Evolutionary conservation across 1,140 invertebrate species (phyloP).

Genomic region (Lucilia cuprina): DNA sequence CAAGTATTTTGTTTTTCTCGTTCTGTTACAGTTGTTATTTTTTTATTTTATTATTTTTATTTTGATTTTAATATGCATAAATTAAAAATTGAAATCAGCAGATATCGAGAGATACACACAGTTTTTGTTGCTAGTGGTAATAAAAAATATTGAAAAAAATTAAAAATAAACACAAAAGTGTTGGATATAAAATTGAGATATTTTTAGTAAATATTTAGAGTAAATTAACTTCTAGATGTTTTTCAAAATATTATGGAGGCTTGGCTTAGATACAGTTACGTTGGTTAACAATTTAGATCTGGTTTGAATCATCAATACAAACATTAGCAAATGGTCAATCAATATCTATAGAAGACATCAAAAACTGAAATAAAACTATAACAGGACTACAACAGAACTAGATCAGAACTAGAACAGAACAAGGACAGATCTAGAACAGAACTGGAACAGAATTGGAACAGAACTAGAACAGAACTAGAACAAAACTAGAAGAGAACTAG

Average conservation of each 20-base stretch:
- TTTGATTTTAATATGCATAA: constrained; percentile 6
- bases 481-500: too few relatives aligned
- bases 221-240: not conserved
- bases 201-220: too few relatives aligned
- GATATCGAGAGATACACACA: not conserved
- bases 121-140: not conserved
- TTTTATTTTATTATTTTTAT: constrained; percentile 37
- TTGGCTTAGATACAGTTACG: not conserved
- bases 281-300: not conserved
- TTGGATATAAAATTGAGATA: not conserved
- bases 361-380: too few relatives aligned
- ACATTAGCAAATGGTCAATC: too few relatives aligned
- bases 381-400: too few relatives aligned
- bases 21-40: constrained; percentile 44
- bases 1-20: constrained; percentile 61
- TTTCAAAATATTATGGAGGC: not conserved
- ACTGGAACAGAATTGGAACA: too few relatives aligned
- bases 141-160: not conserved
- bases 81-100: constrained; percentile 6
- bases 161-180: not conserved
- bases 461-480: too few relatives aligned
- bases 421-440: too few relatives aligned
- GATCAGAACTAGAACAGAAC: too few relatives aligned
- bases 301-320: too few relatives aligned
- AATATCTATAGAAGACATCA: too few relatives aligned